Evolutionary conservation across 1,140 invertebrate genomes (phyloP).

Genomic region (Lasaia peninsularis): DNA sequence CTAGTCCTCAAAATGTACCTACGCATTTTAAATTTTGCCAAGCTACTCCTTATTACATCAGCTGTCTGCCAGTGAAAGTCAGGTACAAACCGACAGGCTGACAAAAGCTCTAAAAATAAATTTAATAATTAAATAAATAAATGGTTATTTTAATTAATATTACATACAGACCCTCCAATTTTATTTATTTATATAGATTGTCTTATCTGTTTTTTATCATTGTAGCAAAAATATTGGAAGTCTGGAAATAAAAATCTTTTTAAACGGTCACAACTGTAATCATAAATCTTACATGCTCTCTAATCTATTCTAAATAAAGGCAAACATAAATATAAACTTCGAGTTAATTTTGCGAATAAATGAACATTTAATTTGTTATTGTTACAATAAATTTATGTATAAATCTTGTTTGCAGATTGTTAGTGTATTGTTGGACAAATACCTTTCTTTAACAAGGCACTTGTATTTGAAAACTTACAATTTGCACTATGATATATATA

Average conservation of each 20-base stretch:
- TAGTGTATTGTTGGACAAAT: background rate
- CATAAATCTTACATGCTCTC: constrained; percentile 1
- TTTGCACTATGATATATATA: constrained; percentile 17
- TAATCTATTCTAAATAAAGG: constrained; percentile 3
- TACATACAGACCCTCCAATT: no score
- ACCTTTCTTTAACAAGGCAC: background rate
- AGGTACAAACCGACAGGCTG: no score
- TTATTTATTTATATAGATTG: no score
- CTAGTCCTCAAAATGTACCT: no score
- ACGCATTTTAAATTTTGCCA: no score
- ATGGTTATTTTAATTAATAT: no score
- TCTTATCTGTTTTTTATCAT: no score
- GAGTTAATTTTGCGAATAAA: background rate
- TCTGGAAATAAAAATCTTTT: background rate
- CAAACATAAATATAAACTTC: constrained; percentile 4
- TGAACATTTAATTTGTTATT: background rate
- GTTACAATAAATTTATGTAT: background rate
- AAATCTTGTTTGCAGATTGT: constrained; percentile 1
- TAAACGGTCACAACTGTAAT: constrained; percentile 10
- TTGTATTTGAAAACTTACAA: background rate
- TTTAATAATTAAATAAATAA: no score
- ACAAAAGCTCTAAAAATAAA: no score
- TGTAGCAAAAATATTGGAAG: background rate
- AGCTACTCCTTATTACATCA: no score
- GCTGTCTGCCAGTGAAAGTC: no score